Evolutionary conservation across 1,140 invertebrate species (phyloP).

Genomic region (Coboldia fuscipes): DNA sequence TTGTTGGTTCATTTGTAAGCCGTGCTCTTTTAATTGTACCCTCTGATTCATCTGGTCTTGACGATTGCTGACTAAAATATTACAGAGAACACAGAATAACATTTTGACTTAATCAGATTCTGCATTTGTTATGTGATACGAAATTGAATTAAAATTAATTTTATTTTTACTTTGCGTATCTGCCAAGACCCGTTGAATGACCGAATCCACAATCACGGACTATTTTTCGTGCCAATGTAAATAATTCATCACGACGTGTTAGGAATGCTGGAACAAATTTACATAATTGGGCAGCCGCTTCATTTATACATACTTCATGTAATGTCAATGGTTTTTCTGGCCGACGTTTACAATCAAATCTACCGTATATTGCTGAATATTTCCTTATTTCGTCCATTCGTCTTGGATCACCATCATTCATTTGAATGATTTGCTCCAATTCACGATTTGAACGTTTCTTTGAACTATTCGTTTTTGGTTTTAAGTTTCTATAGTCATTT

Average conservation of each 20-base stretch:
- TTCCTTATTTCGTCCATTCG: slow-evolving; percentile 87
- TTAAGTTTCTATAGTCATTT: slow-evolving; percentile 58
- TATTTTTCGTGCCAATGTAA: slow-evolving; percentile 82
- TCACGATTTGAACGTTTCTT: slow-evolving; percentile 89
- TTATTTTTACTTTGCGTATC: slow-evolving; percentile 7
- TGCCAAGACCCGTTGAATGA: slow-evolving; percentile 17
- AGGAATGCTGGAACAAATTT: slow-evolving; percentile 71
- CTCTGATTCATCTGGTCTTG: no score
- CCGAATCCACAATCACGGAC: slow-evolving; percentile 76
- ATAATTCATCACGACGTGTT: slow-evolving; percentile 82
- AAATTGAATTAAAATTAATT: no score
- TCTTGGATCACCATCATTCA: slow-evolving; percentile 68
- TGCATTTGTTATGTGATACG: no score
- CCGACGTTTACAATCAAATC: slow-evolving; percentile 90
- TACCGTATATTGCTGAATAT: slow-evolving; percentile 89
- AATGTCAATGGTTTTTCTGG: slow-evolving; percentile 87
- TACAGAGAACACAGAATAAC: no score
- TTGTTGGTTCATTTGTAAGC: no score
- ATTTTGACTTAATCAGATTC: no score
- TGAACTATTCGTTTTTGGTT: slow-evolving; percentile 71
- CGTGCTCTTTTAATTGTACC: no score
- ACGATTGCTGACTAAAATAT: no score
- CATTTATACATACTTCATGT: slow-evolving; percentile 88
- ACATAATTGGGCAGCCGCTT: slow-evolving; percentile 91
- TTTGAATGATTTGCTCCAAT: slow-evolving; percentile 72